Base-by-base conservation (phyloP, 2,113 vertebrate genomes). In the Ptilorrhoa leucosticta region DNA sequence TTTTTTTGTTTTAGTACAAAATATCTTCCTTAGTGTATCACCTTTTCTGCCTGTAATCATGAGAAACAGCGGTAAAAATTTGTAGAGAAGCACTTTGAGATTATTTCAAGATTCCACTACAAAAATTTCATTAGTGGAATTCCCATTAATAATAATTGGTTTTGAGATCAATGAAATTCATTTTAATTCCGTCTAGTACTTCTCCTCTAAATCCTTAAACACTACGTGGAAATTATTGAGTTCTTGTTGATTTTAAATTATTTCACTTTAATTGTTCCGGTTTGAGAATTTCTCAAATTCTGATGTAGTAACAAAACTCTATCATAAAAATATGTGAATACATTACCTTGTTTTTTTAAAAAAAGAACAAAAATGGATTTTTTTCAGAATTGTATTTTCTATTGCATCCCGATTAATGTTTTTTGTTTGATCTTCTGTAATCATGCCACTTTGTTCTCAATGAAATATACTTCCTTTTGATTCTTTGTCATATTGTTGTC, bases 331-430 rank as follows among this genome's bases (percentile, higher is more conserved):
- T 4, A 37, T 33, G 9, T 18, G 6, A 83, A 37, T 45, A 48
- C 0, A 3, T 56, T 60, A 20, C 4, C 6, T 2, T 21, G 4
- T 3, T 7, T 57, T 26, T 80, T 64, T 20, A 1, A 26, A 51
- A 72, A 47, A 57, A 37, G 0, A 42, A 16, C 1, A 56, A 47
- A 28, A 60, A 13, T 13, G 0, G 3, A 24, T 37, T 83, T 69
- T 87, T 44, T 58, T 39, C 15, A 39, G 13, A 31, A 87, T 56
- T 11, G 3, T 23, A 5, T 35, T 17, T 60, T 83, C 15, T n/a
- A 7, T 40, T 84, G 6, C 31, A 51, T 35, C 31, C 2, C 3
- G 1, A 35, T 24, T 54, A 53, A 39, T 37, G 33, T 22, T 66
- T 91, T 56, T 18, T 30, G 1, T 51, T 87, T 75, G 3, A 83